A percentile compares a stretch with the other conserved stretches of the same genome.
These are phyloP conservation scores for Tipula vernalis DNA, from an alignment of 2,888 invertebrate species.

Conservation along the genomic window DNA sequence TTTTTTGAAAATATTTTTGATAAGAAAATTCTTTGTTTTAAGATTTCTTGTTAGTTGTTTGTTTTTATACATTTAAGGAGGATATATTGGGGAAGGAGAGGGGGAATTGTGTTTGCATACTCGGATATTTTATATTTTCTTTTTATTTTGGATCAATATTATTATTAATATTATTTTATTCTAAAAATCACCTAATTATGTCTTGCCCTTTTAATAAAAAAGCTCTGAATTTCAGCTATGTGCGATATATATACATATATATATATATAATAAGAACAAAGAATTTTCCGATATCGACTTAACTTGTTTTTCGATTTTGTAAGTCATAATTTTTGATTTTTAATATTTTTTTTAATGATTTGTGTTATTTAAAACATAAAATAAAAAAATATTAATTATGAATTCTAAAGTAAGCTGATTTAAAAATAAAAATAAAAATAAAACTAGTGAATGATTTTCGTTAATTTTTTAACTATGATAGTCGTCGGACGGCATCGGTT, in stretches of 20 bases:
- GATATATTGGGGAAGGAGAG: not conserved
- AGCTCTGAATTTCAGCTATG: not conserved
- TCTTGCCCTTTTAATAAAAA: not conserved
- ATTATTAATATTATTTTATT: not conserved
- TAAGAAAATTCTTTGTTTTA: conserved; percentile 4
- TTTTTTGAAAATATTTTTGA: not conserved
- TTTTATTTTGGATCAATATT: not conserved
- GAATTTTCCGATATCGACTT: not conserved
- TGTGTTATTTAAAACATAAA: not conserved
- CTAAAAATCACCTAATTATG: not conserved
- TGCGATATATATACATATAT: not conserved
- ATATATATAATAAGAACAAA: not conserved
- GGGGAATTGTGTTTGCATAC: not conserved
- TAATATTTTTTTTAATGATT: not conserved
- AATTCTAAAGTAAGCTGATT: not conserved
- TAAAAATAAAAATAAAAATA: not conserved
- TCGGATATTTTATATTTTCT: not conserved
- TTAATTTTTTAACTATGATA: not conserved
- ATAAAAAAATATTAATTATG: not conserved
- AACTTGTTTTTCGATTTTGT: not conserved
- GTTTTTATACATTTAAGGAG: not conserved
- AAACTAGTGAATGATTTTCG: not conserved
- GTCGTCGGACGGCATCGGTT: not conserved
- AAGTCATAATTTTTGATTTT: not conserved
- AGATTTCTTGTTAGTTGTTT: not conserved